Percentiles rank a stretch among this genome's conserved stretches.
Conservation (phyloP, 2,797 vertebrate species). For the Poecilia wingei region DNA sequence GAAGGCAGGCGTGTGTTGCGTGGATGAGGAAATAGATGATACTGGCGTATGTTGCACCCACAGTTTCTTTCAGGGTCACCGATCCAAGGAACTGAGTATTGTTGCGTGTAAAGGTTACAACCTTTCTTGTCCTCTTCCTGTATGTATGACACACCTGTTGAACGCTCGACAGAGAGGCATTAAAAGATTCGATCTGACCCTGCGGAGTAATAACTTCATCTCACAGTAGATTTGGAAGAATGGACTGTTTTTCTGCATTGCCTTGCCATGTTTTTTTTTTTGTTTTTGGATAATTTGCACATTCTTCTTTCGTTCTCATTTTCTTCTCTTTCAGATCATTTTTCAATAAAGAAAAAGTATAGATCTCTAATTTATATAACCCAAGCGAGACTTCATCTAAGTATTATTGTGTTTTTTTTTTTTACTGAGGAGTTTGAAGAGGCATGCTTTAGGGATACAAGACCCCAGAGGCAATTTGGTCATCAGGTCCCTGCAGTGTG, state of each 20-base stretch:
- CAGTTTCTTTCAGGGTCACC: conserved; percentile 42
- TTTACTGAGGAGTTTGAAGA: background rate
- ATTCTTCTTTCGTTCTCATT: background rate
- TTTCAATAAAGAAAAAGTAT: background rate
- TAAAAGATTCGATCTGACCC: conserved; percentile 71
- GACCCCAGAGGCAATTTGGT: background rate
- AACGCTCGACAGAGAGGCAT: conserved; percentile 37
- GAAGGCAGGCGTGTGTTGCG: conserved; percentile 8
- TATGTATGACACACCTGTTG: conserved; percentile 41
- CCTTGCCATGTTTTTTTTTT: background rate
- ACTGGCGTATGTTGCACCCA: conserved; percentile 6
- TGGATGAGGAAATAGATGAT: conserved; percentile 8
- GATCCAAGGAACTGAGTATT: conserved; percentile 14
- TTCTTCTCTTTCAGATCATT: background rate
- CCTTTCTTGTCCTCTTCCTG: conserved; percentile 37
- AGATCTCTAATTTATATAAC: background rate
- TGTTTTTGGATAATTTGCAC: background rate
- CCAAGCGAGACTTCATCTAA: background rate
- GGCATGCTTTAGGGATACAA: background rate
- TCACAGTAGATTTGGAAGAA: conserved; percentile 27
- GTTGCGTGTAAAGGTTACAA: conserved; percentile 33
- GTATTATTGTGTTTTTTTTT: background rate
- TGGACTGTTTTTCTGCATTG: conserved; percentile 37
- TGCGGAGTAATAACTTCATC: conserved; percentile 62
- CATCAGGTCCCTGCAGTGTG: background rate